Percentiles rank a stretch among this genome's conserved stretches.
phyloP scores from a whole-genome alignment of 2,797 vertebrate species.

The Sebastes nivosus region DNA sequence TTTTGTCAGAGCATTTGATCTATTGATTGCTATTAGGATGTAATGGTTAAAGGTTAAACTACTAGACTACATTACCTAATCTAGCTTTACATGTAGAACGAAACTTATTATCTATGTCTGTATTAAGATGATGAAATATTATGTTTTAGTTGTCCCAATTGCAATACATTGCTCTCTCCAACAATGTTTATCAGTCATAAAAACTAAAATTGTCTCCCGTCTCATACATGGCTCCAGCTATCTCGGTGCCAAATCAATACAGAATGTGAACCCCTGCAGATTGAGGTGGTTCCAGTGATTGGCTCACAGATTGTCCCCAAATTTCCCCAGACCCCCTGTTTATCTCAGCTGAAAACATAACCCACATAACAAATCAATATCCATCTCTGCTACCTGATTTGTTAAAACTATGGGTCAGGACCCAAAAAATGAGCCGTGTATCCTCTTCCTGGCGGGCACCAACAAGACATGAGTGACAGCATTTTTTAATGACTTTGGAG shows the following conservation, averaged over 20 bases:
- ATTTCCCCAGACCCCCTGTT: constrained; percentile 67
- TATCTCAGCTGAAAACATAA: constrained; percentile 68
- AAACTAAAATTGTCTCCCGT: constrained; percentile 16
- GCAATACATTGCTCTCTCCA: neutral
- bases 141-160: neutral
- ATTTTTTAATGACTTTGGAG: constrained; percentile 10
- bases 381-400: constrained; percentile 43
- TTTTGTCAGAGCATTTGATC: no score
- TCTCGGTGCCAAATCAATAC: constrained; percentile 64
- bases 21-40: no score
- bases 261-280: constrained; percentile 58
- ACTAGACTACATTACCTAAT: no score
- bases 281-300: constrained; percentile 64
- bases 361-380: constrained; percentile 62
- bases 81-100: neutral
- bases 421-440: constrained; percentile 8
- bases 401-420: constrained; percentile 42
- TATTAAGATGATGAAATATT: neutral
- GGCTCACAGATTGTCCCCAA: constrained; percentile 61
- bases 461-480: constrained; percentile 22
- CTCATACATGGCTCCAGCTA: neutral
- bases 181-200: constrained; percentile 31
- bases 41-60: no score
- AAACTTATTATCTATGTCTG: no score
- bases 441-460: constrained; percentile 5